Evolutionary conservation across 2,113 vertebrate species (phyloP), one percentile per base, ranked within the genome.

Genomic region (Ctenomys sociabilis): DNA sequence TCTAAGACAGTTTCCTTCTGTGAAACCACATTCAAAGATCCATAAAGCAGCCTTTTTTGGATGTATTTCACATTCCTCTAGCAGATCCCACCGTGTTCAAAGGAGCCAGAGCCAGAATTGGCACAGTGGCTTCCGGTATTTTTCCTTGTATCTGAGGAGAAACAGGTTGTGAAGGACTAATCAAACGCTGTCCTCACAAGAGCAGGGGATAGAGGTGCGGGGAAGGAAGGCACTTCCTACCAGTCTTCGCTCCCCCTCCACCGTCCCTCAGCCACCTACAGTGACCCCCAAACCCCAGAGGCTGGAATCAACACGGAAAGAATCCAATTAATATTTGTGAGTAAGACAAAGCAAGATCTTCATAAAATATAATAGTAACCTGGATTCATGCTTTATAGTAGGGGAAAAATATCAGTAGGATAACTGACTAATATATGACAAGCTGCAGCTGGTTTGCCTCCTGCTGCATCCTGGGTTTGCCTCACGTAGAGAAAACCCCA

Each of bases 351-450:
- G 88, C 91, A 63, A 88, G 94, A 92, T 96, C 90, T 96, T 97
- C 90, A 83, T 90, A 94, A 91, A 93, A 91, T 57, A 22, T 72
- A 68, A 95, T 77, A 93, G 85, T 68, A 88, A 96, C 90, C 92
- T 96, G 83, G 52, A 94, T 92, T 90, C 90, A 22, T 35, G 93
- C 82, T 96, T 90, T 97, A 92, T 77, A 52, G 73, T 59, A 70
- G 80, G 43, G 82, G 54, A 57, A 89, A 92, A 97, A 88, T n/a
- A 96, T 96, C 90, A 94, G 97, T 94, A 97, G 92, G 90, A 86
- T 97, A 98, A 98, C 96, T 97, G 96, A 97, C 96, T 98, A 96
- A 98, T 96, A 93, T n/a, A 88, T 83, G 96, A 96, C 96, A 97
- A 95, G 93, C 93, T 94, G 86, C 97, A 98, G 97, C 97, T 97